Evolutionary conservation across 1,140 invertebrate genomes (phyloP), one percentile per base, ranked within the genome.

Genomic region (Tenebrio molitor): DNA sequence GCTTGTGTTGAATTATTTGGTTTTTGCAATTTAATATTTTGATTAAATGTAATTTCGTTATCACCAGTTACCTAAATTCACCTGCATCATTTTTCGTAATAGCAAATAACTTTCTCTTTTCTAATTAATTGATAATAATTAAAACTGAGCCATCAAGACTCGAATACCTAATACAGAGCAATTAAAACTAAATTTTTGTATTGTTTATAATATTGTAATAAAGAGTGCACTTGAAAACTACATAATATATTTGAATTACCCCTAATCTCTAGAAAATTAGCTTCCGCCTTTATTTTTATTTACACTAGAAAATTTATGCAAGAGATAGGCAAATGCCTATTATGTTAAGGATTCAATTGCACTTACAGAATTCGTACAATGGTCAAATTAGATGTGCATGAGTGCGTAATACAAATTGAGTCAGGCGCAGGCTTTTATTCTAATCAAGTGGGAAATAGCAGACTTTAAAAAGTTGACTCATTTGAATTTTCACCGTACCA

Each of bases 311-410:
- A 39, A 39, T 39, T 7, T 65, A 65, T 65, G 34, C 33, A 39
- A n/a, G 14, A 64, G 25, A 34, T 36, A 64, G 15, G 17, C 16
- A 64, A 64, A 64, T 12, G 12, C 1, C 62, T 39, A 65, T 41
- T 41, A 42, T 65, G 16, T 21, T 65, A 19, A 42, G 10, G 15
- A 39, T 19, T 65, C 33, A 41, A 41, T 41, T 65, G 34, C 33
- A 65, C 33, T 65, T 65, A 12, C 14, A 19, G 14, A n/a, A n/a
- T n/a, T 39, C 15, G 15, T 41, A 65, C 62, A 65, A 65, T 65
- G 34, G 62, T 65, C 62, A 65, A 65, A 65, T 65, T 65, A 65
- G 62, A 19, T 17, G 17, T 36, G 62, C 62, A 39, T 42, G 62
- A 65, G 62, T 65, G 62, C 33, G 33, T 65, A 41, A 65, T 41